Conservation (phyloP, 2,888 invertebrate species). For the Craniophora ligustri region DNA sequence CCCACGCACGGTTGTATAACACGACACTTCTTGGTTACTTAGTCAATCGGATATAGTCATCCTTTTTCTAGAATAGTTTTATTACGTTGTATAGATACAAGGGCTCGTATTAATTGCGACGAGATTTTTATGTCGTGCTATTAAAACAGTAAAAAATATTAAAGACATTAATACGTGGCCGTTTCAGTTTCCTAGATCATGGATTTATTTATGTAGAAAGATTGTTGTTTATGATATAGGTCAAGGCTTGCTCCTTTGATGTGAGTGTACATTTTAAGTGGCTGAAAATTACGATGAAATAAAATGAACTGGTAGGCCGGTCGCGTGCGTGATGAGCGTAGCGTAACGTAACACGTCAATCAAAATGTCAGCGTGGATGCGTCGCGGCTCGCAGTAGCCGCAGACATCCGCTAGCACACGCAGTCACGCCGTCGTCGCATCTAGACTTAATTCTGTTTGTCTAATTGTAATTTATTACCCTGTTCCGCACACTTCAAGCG, state of each 20-base stretch:
- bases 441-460: slow-evolving; percentile 35
- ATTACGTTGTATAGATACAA: slow-evolving; percentile 21
- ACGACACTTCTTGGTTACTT: slow-evolving; percentile 66
- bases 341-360: slow-evolving; percentile 75
- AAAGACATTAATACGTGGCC: slow-evolving; percentile 3
- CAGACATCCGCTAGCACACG: slow-evolving; percentile 36
- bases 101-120: slow-evolving; percentile 18
- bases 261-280: slow-evolving; percentile 61
- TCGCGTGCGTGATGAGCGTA: slow-evolving; percentile 62
- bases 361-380: slow-evolving; percentile 71
- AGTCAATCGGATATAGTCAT: slow-evolving; percentile 63
- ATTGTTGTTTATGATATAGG: slow-evolving; percentile 64
- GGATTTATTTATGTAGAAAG: slow-evolving; percentile 31
- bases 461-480: slow-evolving; percentile 41
- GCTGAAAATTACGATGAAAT: slow-evolving; percentile 67
- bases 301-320: slow-evolving; percentile 64
- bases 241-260: slow-evolving; percentile 73
- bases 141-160: slow-evolving; percentile 12
- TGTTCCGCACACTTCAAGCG: slow-evolving; percentile 15
- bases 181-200: slow-evolving; percentile 27
- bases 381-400: slow-evolving; percentile 51
- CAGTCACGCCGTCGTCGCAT: slow-evolving; percentile 33
- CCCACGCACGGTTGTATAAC: slow-evolving; percentile 67
- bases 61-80: slow-evolving; percentile 62
- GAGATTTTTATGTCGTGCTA: slow-evolving; percentile 30